These are phyloP conservation scores for Osmerus mordax DNA, from an alignment of 2,113 vertebrate genomes.

Conservation along the genomic window DNA sequence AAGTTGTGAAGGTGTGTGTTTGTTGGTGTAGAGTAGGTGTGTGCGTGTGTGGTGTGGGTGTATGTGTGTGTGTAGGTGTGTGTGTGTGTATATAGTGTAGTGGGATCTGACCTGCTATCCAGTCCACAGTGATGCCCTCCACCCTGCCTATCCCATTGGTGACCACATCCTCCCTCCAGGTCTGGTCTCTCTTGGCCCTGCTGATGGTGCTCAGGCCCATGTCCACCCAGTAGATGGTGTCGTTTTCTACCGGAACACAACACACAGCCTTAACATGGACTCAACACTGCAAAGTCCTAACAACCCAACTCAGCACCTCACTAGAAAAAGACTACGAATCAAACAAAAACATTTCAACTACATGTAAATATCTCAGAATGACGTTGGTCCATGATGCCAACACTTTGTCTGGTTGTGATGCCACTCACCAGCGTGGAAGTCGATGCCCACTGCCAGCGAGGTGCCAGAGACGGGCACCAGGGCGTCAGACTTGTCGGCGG, in stretches of 20 bases:
- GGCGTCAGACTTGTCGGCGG: conserved; percentile 91
- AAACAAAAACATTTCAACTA: too few species aligned
- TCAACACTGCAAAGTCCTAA: too few species aligned
- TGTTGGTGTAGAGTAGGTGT: not conserved
- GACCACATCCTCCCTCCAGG: conserved; percentile 85
- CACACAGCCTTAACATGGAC: too few species aligned
- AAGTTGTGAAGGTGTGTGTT: too few species aligned
- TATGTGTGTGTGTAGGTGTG: not conserved
- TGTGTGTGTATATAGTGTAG: not conserved
- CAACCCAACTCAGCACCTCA: too few species aligned
- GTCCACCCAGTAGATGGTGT: conserved; percentile 92
- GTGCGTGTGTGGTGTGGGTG: too few species aligned
- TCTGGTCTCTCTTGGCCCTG: conserved; percentile 86
- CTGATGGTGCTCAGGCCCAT: conserved; percentile 91
- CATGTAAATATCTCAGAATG: not conserved
- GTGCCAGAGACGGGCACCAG: conserved; percentile 93
- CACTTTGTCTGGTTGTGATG: not conserved
- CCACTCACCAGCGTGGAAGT: conserved; percentile 91
- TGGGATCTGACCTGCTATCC: conserved; percentile 78
- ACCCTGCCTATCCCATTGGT: conserved; percentile 88
- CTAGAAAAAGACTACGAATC: too few species aligned
- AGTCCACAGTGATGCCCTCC: conserved; percentile 87
- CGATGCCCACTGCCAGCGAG: conserved; percentile 92
- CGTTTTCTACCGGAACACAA: conserved; percentile 72
- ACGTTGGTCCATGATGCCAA: not conserved